Conservation (phyloP, 2,888 invertebrate genomes). For the Leucophora obtusa region DNA sequence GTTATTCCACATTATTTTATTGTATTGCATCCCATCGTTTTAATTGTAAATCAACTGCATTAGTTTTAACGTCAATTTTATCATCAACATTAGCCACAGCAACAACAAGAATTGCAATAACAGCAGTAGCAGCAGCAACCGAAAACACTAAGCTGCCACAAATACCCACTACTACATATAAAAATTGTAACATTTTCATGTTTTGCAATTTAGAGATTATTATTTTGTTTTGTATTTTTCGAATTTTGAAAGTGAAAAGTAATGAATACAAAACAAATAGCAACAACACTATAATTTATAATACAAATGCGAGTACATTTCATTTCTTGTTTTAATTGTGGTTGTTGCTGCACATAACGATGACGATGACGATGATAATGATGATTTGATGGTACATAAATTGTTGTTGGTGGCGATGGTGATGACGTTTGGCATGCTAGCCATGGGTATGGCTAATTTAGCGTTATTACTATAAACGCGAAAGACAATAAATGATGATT, state of each 20-base stretch:
- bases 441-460: background rate
- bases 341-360: slow-evolving; percentile 9
- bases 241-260: slow-evolving; percentile 58
- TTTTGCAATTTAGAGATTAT: slow-evolving; percentile 45
- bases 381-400: background rate
- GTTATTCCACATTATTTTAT: too few species aligned
- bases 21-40: too few species aligned
- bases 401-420: background rate
- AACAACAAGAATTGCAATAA: background rate
- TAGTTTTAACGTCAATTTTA: too few species aligned
- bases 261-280: slow-evolving; percentile 22
- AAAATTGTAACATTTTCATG: slow-evolving; percentile 49
- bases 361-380: background rate
- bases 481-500: too few species aligned
- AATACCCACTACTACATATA: background rate
- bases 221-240: slow-evolving; percentile 20
- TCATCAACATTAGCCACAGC: too few species aligned
- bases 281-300: slow-evolving; percentile 27
- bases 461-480: background rate
- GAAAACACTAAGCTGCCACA: slow-evolving; percentile 7
- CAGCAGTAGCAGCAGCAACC: slow-evolving; percentile 4
- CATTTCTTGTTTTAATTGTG: slow-evolving; percentile 33
- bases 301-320: slow-evolving; percentile 20
- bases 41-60: too few species aligned
- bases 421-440: slow-evolving; percentile 4